A percentile compares a stretch with the other conserved stretches of the same genome.
Evolutionary conservation across 2,113 vertebrate species (phyloP).

Genomic region (Porphyrio hochstetteri): DNA sequence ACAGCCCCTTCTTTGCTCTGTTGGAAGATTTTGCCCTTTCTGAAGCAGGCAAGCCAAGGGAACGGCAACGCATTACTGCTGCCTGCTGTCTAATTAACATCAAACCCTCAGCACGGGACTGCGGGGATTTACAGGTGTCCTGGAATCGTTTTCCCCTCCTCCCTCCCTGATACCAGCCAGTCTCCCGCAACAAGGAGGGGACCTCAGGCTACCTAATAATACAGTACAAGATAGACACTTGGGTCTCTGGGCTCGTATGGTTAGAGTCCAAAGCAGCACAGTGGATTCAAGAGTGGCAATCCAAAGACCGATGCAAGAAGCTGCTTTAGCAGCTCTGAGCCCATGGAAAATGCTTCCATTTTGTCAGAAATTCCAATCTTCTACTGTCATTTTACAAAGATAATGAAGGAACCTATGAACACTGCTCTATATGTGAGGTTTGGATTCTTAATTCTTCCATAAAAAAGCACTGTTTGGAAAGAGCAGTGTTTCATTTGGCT

Average conservation of each 20-base stretch:
- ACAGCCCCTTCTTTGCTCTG: slow-evolving; percentile 65
- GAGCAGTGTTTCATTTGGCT: neutral
- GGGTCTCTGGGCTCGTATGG: neutral
- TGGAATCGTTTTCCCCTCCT: slow-evolving; percentile 40
- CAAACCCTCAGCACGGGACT: slow-evolving; percentile 67
- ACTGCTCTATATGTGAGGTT: neutral
- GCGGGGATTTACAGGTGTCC: slow-evolving; percentile 75
- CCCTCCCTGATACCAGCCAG: neutral
- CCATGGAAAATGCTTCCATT: slow-evolving; percentile 34
- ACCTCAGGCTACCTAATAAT: slow-evolving; percentile 60
- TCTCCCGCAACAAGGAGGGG: slow-evolving; percentile 46
- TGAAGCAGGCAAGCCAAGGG: slow-evolving; percentile 64
- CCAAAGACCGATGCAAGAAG: slow-evolving; percentile 24
- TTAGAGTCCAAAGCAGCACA: slow-evolving; percentile 22
- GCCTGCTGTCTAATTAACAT: slow-evolving; percentile 76
- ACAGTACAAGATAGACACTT: neutral
- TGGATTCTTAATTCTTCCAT: neutral
- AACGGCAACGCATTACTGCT: slow-evolving; percentile 54
- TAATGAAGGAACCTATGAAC: neutral
- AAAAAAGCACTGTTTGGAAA: neutral
- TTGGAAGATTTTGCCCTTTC: slow-evolving; percentile 68
- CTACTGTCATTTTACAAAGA: neutral
- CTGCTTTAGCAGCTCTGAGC: slow-evolving; percentile 5
- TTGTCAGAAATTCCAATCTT: slow-evolving; percentile 32
- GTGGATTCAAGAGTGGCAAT: neutral